Conservation (phyloP, 2,888 invertebrate species). For the Strigamia maritima region DNA sequence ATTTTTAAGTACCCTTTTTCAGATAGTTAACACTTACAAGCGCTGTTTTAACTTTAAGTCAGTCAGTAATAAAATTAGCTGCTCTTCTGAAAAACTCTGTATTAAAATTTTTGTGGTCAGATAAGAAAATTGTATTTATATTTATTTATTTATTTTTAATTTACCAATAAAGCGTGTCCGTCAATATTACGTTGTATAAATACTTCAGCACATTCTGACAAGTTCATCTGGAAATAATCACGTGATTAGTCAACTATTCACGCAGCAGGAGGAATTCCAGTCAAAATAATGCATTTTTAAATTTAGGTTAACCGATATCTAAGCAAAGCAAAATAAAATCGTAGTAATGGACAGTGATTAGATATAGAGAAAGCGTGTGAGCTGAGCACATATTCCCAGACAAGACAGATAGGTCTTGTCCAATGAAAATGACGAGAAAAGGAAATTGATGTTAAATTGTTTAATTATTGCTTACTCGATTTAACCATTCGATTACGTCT, state of each 20-base stretch:
- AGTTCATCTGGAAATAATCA: slow-evolving; percentile 7
- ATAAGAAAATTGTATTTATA: background rate
- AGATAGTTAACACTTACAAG: background rate
- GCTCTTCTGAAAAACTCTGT: slow-evolving; percentile 6
- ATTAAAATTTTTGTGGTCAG: background rate
- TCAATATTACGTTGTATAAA: background rate
- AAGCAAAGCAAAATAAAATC: background rate
- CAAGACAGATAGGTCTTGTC: background rate
- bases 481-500: background rate
- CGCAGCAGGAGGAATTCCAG: slow-evolving; percentile 16
- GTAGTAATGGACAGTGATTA: background rate
- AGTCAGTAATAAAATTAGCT: background rate
- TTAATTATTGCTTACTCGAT: background rate
- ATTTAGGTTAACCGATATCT: background rate
- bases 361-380: background rate
- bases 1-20: too few relatives aligned
- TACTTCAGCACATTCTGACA: background rate
- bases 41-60: background rate
- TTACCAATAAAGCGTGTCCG: slow-evolving; percentile 12
- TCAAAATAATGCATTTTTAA: background rate
- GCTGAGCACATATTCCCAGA: background rate
- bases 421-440: background rate
- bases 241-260: background rate
- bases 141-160: background rate
- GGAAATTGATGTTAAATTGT: background rate